Evolutionary conservation across 2,888 invertebrate genomes (phyloP).

Genomic region (Xestia c-nigrum): DNA sequence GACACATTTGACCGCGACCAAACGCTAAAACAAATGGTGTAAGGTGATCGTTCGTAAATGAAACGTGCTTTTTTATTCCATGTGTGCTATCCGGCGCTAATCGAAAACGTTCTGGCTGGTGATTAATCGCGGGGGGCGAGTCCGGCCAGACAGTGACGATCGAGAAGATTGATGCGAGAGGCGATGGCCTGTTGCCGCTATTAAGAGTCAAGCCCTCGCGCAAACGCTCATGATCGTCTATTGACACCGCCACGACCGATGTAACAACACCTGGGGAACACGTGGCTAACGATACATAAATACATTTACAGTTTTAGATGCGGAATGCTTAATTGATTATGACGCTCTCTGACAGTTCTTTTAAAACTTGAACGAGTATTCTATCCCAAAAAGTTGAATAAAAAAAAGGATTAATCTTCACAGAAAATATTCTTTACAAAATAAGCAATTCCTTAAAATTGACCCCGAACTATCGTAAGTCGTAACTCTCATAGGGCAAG

Average conservation of each 20-base stretch:
- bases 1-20: constrained; percentile 61
- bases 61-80: constrained; percentile 76
- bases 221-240: constrained; percentile 67
- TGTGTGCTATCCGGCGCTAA: constrained; percentile 82
- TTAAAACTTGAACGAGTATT: constrained; percentile 9
- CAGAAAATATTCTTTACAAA: constrained; percentile 6
- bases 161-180: constrained; percentile 84
- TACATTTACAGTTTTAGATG: constrained; percentile 52
- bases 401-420: constrained; percentile 4
- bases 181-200: constrained; percentile 75
- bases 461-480: constrained; percentile 44
- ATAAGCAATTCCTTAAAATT: constrained; percentile 24
- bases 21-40: constrained; percentile 71
- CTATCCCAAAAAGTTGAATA: not conserved
- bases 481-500: constrained; percentile 59
- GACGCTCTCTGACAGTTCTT: constrained; percentile 1
- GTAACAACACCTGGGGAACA: constrained; percentile 59
- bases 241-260: constrained; percentile 71
- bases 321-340: constrained; percentile 38
- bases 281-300: constrained; percentile 57
- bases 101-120: constrained; percentile 85
- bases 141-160: constrained; percentile 83
- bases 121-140: constrained; percentile 88
- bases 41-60: constrained; percentile 79
- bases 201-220: constrained; percentile 75